Base-by-base conservation (phyloP, 2,797 vertebrate species). In the Clarias pachynema region DNA sequence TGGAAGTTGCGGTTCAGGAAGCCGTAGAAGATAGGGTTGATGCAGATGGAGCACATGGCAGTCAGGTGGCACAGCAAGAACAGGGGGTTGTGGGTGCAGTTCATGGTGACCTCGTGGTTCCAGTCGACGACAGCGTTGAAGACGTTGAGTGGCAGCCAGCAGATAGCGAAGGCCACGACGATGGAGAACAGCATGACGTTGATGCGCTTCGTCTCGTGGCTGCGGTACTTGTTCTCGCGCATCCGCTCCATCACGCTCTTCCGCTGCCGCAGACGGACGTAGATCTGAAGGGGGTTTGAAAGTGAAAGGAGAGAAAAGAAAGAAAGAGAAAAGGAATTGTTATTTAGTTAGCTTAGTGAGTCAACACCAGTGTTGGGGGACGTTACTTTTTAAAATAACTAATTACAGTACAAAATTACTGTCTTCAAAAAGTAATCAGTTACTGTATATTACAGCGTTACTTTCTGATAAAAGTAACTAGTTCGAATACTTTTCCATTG, bases 1-100 rank as follows among this genome's bases (percentile, higher is more conserved):
- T 97, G 96, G 89, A 97, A 97, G 88, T 97, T 97, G 90, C 96
- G 96, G 91, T 97, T 97, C 69, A 97, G 94, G 89, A 97, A 97
- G 26, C 96, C 96, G 0, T 97, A 97, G 92, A 96, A 97, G 84
- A 97, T 93, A 2, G 96, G 96, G 89, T 97, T 97, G 86, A 97
- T 95, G 1, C 96, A 97, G 59, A 96, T 96, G 14, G 96, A 97
- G 77, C 96, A 96, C 96, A 97, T 97, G 22, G 96, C 96, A 0
- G 95, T 96, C 86, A 97, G 94, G 90, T 97, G 96, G 81, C 96
- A 97, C 80, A 97, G 94, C 83, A 96, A 93, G 92, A 97, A 97
- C 26, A 96, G 86, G 1, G 96, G 93, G 40, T 97, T 95, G 89
- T 97, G 96, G 89, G 94, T 96, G 91, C 96, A 97, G 7, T 91